Conservation (phyloP, 2,797 vertebrate species). For the Ciconia nigra region DNA sequence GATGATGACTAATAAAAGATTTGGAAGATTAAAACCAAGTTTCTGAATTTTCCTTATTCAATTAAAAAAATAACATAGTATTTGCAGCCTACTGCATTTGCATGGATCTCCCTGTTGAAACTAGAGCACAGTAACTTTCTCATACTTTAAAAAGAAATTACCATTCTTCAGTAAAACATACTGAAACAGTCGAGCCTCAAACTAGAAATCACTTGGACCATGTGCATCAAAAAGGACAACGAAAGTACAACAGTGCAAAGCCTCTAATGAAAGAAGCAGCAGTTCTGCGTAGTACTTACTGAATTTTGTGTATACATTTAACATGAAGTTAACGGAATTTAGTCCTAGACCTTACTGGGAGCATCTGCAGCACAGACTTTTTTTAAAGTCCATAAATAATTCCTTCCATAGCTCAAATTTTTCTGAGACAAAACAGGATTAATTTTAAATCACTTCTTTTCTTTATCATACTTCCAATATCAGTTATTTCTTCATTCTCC, state of each 20-base stretch:
- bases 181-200: neutral
- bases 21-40: neutral
- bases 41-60: neutral
- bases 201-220: neutral
- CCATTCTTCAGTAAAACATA: neutral
- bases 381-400: neutral
- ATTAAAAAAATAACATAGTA: neutral
- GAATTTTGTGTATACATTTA: neutral
- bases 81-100: neutral
- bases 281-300: neutral
- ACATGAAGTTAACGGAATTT: neutral
- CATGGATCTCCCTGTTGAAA: neutral
- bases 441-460: neutral
- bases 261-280: neutral
- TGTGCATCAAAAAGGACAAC: neutral
- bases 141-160: neutral
- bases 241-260: neutral
- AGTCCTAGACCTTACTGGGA: neutral
- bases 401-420: neutral
- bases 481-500: neutral
- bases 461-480: neutral
- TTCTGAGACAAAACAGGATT: neutral
- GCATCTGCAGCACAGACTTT: neutral
- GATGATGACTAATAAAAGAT: neutral
- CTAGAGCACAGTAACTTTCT: neutral